Conservation (phyloP, 30 jellyfish, hydroid and myxozoan species). For the Hydractinia echinata region DNA sequence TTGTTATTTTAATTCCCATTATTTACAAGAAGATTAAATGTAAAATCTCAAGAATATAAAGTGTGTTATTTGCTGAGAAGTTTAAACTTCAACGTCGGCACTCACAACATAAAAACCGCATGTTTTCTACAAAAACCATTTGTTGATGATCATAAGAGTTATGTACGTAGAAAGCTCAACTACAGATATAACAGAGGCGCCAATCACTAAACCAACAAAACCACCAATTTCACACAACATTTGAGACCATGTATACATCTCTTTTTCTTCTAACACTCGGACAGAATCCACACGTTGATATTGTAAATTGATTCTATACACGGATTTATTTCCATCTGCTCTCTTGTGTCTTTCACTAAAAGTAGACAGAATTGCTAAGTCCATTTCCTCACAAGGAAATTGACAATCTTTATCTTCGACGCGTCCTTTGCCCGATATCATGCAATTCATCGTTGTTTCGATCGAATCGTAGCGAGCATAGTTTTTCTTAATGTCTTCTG, state of each 20-base stretch:
- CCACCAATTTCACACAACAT: slow-evolving; percentile 55
- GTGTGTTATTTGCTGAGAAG: too few relatives aligned
- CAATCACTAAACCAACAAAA: slow-evolving; percentile 33
- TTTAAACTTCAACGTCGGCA: too few relatives aligned
- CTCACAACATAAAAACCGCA: too few relatives aligned
- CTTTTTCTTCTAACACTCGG: slow-evolving; percentile 28
- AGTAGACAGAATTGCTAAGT: not conserved
- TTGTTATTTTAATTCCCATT: too few relatives aligned
- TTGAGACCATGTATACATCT: slow-evolving; percentile 21
- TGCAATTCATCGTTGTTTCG: not conserved
- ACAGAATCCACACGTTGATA: slow-evolving; percentile 27
- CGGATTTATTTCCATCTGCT: not conserved
- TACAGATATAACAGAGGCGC: slow-evolving; percentile 23
- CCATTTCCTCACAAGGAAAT: slow-evolving; percentile 34
- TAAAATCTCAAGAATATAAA: too few relatives aligned
- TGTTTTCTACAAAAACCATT: not conserved
- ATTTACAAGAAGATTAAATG: too few relatives aligned
- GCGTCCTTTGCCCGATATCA: not conserved
- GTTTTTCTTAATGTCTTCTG: slow-evolving; percentile 23
- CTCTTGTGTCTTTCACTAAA: not conserved
- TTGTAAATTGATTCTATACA: slow-evolving; percentile 16
- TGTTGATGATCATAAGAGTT: not conserved
- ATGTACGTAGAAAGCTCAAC: slow-evolving; percentile 24
- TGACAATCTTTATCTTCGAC: slow-evolving; percentile 19
- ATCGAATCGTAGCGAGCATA: not conserved